phyloP scores from a whole-genome alignment of 2,888 invertebrate species.

The Tetranychus piercei region DNA sequence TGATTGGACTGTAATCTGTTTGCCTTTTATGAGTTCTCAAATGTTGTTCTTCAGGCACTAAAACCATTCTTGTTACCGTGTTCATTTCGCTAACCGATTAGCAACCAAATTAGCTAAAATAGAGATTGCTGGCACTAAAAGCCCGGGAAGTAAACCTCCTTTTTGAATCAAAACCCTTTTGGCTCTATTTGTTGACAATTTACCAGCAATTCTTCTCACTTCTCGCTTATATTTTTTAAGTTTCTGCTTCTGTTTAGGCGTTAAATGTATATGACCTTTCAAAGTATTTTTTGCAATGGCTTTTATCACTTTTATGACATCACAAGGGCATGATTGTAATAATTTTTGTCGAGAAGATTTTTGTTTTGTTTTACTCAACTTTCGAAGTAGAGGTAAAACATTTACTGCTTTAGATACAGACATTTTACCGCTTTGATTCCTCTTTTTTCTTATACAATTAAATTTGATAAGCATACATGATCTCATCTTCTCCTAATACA shows the following conservation, averaged over 20 bases:
- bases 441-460: neutral
- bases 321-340: too few relatives aligned
- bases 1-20: neutral
- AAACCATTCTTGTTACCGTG: neutral
- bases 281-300: neutral
- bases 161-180: neutral
- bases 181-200: neutral
- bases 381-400: too few relatives aligned
- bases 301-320: neutral
- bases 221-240: neutral
- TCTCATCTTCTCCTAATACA: too few relatives aligned
- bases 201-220: neutral
- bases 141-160: neutral
- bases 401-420: too few relatives aligned
- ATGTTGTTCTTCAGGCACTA: neutral
- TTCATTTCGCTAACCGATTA: neutral
- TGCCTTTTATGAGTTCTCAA: neutral
- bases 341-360: too few relatives aligned
- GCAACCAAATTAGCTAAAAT: neutral
- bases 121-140: neutral
- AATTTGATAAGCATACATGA: too few relatives aligned
- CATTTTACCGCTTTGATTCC: neutral
- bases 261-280: neutral
- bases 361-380: too few relatives aligned
- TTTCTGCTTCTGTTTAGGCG: neutral